These are phyloP conservation scores for Sarcophaga variegata DNA, from an alignment of 2,888 invertebrate genomes.

Conservation along the genomic window DNA sequence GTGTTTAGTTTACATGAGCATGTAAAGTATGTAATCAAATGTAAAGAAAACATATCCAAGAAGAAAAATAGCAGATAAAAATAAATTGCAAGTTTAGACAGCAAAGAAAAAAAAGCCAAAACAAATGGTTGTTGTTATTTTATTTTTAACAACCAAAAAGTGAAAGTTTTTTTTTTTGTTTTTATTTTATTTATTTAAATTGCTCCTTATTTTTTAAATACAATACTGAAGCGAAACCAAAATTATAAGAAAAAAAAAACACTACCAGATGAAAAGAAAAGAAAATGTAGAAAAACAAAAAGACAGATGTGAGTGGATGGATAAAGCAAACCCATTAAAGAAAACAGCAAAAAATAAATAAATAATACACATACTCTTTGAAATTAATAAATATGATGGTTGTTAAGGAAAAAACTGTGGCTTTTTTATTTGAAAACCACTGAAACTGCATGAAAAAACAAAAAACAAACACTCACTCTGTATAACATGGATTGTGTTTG, in stretches of 20 bases:
- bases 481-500: too few species aligned
- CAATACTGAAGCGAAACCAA: constrained; percentile 14
- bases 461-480: constrained; percentile 1
- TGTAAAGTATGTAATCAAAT: constrained; percentile 57
- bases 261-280: constrained; percentile 42
- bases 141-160: constrained; percentile 50
- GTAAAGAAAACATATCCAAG: constrained; percentile 1
- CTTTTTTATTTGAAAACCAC: constrained; percentile 9
- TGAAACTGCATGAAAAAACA: not conserved
- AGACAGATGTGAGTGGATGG: constrained; percentile 51
- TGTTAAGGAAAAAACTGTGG: constrained; percentile 38
- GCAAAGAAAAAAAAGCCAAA: not conserved
- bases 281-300: not conserved
- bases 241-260: constrained; percentile 14
- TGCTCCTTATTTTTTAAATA: constrained; percentile 57
- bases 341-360: not conserved
- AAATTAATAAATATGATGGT: constrained; percentile 40
- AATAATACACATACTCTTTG: constrained; percentile 33
- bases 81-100: constrained; percentile 46
- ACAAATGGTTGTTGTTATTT: constrained; percentile 24
- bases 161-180: constrained; percentile 52
- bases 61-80: not conserved
- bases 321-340: constrained; percentile 54
- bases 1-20: constrained; percentile 45
- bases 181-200: constrained; percentile 44